A percentile compares a stretch with the other conserved stretches of the same genome.
Evolutionary conservation across 2,888 invertebrate genomes (phyloP).

Genomic region (Drosophila mercatorum): DNA sequence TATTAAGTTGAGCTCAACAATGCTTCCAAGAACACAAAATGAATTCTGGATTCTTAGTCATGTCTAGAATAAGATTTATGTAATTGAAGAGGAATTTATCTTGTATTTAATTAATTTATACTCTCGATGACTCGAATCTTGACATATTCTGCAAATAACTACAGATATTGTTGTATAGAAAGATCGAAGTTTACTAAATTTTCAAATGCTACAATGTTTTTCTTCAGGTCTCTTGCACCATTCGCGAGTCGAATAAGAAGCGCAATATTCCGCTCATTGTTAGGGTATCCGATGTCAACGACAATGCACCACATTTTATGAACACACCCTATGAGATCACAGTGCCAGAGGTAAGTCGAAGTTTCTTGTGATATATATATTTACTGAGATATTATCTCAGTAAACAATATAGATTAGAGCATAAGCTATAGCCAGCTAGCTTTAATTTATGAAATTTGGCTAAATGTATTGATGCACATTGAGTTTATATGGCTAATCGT

Average conservation of each 20-base stretch:
- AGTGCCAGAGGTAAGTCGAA: constrained; percentile 92
- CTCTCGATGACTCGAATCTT: too few relatives aligned
- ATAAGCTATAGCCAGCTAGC: not conserved
- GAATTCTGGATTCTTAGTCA: not conserved
- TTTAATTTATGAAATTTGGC: not conserved
- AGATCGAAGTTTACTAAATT: not conserved
- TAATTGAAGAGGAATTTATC: not conserved
- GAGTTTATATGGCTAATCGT: constrained; percentile 1
- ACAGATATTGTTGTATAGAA: not conserved
- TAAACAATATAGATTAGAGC: too few relatives aligned
- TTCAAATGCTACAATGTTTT: not conserved
- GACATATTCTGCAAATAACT: too few relatives aligned
- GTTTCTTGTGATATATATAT: not conserved
- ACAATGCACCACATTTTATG: constrained; percentile 93
- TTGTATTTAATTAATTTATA: not conserved
- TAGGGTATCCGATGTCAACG: constrained; percentile 95
- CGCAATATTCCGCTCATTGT: constrained; percentile 95
- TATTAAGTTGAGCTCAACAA: not conserved
- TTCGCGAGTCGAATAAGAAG: constrained; percentile 91
- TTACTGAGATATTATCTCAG: not conserved
- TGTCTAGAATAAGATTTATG: not conserved
- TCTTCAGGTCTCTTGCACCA: constrained; percentile 91
- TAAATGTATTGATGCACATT: not conserved
- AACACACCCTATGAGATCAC: constrained; percentile 93
- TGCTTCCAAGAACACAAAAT: too few relatives aligned